Evolutionary conservation across 2,888 invertebrate genomes (phyloP), one percentile per base, ranked within the genome.

Genomic region (Pterostichus madidus): DNA sequence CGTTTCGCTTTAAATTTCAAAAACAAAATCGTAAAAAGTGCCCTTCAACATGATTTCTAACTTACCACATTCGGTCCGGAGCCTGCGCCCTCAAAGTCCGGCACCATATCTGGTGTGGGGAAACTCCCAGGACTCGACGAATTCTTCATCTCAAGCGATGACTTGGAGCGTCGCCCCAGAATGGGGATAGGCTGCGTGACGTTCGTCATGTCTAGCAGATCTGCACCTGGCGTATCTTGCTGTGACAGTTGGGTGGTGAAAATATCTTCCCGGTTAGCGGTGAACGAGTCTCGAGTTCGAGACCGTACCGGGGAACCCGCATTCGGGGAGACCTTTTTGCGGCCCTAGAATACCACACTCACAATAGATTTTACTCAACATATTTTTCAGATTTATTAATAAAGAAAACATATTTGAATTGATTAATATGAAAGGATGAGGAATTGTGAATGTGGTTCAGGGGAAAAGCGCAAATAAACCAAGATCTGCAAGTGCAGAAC

Each of bases 31-130:
- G 3, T 3, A 2, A 24, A 24, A 24, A 1, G 3, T 24, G 24
- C 24, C 24, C 24, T 24, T 24, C 24, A 24, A n/a, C 24, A 24
- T 1, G 24, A 3, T 24, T 24, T 24, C 39, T 5, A 7, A 35
- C 80, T 80, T 56, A 80, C 80, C 46, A 61, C 61, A 15, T 75
- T 81, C 24, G 81, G 81, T 31, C 59, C 81, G 8, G 81, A 81
- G 7, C 53, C 44, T 7, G 49, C 46, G 11, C 39, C 32, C 13
- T 81, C 81, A 10, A 83, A 90, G 85, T 94, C 94, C 0, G 93
- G 93, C 84, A 93, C 92, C 92, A 93, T 93, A 87, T 94, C 94
- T 0, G 93, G 92, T 8, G 89, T 59, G 5, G 59, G 87, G 46
- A 87, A 89, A 85, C 86, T 88, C 7, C 89, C 85, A 15, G 89